Base-by-base conservation (phyloP, 2,888 invertebrate genomes). In the Eupithecia pulchellata region DNA sequence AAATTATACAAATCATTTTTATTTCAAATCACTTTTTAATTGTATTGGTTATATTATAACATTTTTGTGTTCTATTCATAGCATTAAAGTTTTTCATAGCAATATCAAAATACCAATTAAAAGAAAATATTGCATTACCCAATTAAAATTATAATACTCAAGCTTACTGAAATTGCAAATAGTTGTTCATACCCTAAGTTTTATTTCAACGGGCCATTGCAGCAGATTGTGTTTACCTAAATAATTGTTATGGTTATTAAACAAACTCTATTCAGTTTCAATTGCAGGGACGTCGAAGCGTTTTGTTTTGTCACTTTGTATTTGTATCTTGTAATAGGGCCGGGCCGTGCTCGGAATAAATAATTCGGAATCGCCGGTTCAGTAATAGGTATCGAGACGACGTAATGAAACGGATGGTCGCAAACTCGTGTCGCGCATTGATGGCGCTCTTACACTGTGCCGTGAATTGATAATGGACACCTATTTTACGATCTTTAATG, bases 301-400 rank as follows among this genome's bases (percentile, higher is more conserved):
- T 83, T 90, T 89, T 87, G 86, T 88, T 89, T 88, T 86, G 86
- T 88, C 89, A 86, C 86, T 90, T 87, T 88, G 85, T 90, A 87
- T 90, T 91, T 89, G 87, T 87, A 85, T 85, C 86, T 88, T 89
- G 89, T 91, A 91, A 89, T 89, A 87, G 88, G 84, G 81, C 79
- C 76, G 75, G 81, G 74, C 80, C 90, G 89, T 91, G 91, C 80
- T 82, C 72, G 30, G 90, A 90, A 89, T 91, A 82, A 79, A 73
- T 82, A 84, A 84, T 84, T 83, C 80, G 78, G 68, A 69, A 75
- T 72, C 66, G 68, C 60, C 71, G 65, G 60, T 71, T 64, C 66
- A 47, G 65, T 74, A 71, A 75, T 64, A 64, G 72, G 69, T 66
- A 69, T 69, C 27, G 72, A 72, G 72, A 66, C 58, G 66, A 60